Conservation (phyloP, 2,888 invertebrate genomes). For the Harmothoe impar region DNA sequence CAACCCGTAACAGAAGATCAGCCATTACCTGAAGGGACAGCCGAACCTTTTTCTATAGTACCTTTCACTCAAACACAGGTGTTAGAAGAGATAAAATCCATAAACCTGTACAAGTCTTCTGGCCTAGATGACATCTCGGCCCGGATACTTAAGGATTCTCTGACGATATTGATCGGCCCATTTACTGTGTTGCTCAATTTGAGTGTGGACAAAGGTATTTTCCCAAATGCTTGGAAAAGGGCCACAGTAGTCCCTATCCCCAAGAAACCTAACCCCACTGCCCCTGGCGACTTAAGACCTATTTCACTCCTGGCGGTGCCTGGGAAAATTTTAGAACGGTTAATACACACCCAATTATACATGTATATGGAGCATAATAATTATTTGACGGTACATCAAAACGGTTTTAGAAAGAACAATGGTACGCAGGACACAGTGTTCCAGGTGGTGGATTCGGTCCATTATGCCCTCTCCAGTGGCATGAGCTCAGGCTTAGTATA, state of each 20-base stretch:
- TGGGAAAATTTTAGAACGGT: not conserved
- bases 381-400: not conserved
- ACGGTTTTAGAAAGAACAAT: not conserved
- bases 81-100: not conserved
- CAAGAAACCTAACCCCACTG: not conserved
- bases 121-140: not conserved
- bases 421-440: too few species aligned
- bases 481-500: too few species aligned
- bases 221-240: not conserved
- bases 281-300: not conserved
- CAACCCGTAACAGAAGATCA: too few species aligned
- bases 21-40: too few species aligned
- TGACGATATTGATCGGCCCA: not conserved
- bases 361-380: not conserved
- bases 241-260: not conserved
- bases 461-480: too few species aligned
- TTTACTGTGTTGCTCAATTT: not conserved
- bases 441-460: too few species aligned
- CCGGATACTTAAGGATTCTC: not conserved
- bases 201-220: too few species aligned
- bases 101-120: not conserved
- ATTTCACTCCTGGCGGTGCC: not conserved
- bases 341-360: not conserved
- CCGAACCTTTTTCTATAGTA: too few species aligned
- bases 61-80: too few species aligned